Conservation (phyloP, 1,140 invertebrate species). For the Idris sp. region DNA sequence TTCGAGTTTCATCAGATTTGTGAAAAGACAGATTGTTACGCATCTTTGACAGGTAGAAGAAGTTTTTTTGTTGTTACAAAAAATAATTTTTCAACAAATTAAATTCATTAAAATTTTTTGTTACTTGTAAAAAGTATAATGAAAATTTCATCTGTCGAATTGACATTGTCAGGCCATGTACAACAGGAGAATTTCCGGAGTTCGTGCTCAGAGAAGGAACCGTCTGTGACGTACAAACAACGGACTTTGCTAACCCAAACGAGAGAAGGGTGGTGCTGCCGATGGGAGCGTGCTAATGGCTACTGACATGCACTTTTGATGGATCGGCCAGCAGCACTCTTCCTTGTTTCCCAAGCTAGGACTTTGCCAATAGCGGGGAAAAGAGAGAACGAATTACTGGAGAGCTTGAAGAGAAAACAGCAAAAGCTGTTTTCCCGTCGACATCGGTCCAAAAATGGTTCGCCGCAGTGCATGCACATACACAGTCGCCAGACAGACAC, state of each 20-base stretch:
- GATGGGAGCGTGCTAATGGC: constrained; percentile 81
- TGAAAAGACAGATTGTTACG: constrained; percentile 53
- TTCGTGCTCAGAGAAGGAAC: constrained; percentile 36
- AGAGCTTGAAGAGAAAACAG: constrained; percentile 62
- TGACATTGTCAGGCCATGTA: constrained; percentile 38
- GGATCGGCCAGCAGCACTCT: constrained; percentile 78
- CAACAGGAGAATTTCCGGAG: constrained; percentile 47
- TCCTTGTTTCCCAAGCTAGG: constrained; percentile 68
- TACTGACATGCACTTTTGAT: constrained; percentile 81
- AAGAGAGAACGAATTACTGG: constrained; percentile 56
- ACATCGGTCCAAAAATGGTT: constrained; percentile 30
- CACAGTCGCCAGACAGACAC: constrained; percentile 62
- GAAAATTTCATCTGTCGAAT: constrained; percentile 31
- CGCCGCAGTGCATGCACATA: constrained; percentile 39
- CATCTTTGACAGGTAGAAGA: constrained; percentile 8
- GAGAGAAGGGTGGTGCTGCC: constrained; percentile 65
- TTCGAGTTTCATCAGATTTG: constrained; percentile 50
- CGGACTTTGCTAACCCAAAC: constrained; percentile 42
- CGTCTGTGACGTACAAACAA: constrained; percentile 32
- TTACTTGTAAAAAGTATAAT: too few relatives aligned
- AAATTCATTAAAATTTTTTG: too few relatives aligned
- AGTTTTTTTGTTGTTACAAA: too few relatives aligned
- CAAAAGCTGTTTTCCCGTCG: constrained; percentile 41
- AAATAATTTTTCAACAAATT: too few relatives aligned
- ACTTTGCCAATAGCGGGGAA: constrained; percentile 36